Evolutionary conservation across 2,113 vertebrate species (phyloP), one percentile per base, ranked within the genome.

Genomic region (Ascaphus truei): DNA sequence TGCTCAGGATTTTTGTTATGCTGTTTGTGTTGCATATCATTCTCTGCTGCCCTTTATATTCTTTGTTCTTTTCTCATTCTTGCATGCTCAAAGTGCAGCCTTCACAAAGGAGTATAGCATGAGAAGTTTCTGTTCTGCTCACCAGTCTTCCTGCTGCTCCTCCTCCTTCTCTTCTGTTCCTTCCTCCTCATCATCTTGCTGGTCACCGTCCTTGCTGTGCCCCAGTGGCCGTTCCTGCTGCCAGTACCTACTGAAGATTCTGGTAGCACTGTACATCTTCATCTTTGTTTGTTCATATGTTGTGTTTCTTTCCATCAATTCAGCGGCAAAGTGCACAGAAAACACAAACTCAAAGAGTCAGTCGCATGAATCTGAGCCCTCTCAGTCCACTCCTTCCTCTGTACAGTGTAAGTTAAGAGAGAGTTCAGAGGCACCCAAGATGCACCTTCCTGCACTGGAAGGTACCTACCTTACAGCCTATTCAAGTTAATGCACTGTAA

Each of bases 351-450:
- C 84, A 33, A 72, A 84, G 76, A 77, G 68, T 77, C 41, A 74
- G 51, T 76, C 69, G 68, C 72, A 85, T 74, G 90, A 90, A 62
- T 78, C 81, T 78, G 81, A 78, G 72, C 68, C 79, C 68, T 80
- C 47, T 72, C 72, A 72, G 77, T 81, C 73, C 71, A 74, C 73
- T 84, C 43, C 68, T 87, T 75, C 82, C 80, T 81, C 80, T 84
- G 71, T 88, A 11, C 85, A 88, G 79, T 89, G 90, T 90, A 93
- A 93, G 91, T 94, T 80, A 68, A 80, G 76, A 75, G 45, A 66
- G 58, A 4, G 26, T 13, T 57, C 15, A 16, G 3, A 23, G 31
- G 8, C 36, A 37, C 20, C 27, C n/a, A 50, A 45, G 15, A 29
- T 63, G 61, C 61, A 29, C 36, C 23, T 9, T 66, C n/a, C n/a